phyloP scores from a whole-genome alignment of 2,113 vertebrate species.

The Rhegmatorhina hoffmannsi region DNA sequence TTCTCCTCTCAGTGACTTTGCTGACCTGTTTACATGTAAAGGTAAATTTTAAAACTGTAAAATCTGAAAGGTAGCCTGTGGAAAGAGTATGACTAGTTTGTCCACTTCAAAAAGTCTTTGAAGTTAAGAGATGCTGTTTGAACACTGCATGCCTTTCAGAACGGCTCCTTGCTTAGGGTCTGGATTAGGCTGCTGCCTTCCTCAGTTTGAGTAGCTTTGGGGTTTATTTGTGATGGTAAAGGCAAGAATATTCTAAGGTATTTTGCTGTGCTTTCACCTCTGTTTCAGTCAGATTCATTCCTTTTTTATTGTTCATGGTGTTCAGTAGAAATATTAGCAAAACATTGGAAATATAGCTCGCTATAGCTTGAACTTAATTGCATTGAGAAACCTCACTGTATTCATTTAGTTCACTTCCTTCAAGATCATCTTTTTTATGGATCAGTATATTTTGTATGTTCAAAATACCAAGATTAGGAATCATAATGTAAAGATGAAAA shows the following conservation, averaged over 20 bases:
- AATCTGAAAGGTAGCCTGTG: neutral
- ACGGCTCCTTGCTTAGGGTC: neutral
- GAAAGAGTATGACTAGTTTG: neutral
- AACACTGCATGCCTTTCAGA: neutral
- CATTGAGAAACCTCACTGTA: neutral
- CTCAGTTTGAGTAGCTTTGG: neutral
- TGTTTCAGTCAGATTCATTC: neutral
- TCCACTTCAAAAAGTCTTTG: slow-evolving; percentile 20
- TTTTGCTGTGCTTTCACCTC: neutral
- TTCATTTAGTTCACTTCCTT: neutral
- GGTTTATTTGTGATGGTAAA: neutral
- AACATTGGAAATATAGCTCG: neutral
- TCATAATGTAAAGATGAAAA: neutral
- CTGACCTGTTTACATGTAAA: slow-evolving; percentile 8
- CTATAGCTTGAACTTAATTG: neutral
- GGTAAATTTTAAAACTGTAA: slow-evolving; percentile 5
- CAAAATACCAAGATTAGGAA: neutral
- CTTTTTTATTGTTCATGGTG: neutral
- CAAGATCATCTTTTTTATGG: neutral
- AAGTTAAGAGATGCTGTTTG: neutral
- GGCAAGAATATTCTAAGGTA: neutral
- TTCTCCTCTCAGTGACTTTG: neutral
- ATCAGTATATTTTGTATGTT: neutral
- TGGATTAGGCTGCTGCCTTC: neutral
- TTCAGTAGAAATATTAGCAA: neutral